Percentiles rank a stretch among this genome's conserved stretches.
Evolutionary conservation across 2,888 invertebrate species (phyloP).

Genomic region (Melinopterus prodromus): DNA sequence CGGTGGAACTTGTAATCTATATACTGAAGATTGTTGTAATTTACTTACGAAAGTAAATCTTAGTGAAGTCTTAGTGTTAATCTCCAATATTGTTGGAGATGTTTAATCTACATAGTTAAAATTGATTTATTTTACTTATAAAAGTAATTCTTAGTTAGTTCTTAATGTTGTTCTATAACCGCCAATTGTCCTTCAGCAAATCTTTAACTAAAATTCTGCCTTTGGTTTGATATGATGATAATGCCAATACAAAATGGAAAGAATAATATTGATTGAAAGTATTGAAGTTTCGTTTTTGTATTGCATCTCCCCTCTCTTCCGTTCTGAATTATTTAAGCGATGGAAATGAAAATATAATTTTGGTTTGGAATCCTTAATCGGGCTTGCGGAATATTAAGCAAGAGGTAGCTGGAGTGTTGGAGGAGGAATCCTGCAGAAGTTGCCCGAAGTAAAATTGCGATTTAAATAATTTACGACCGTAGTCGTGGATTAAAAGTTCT

Average conservation of each 20-base stretch:
- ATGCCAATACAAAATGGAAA: neutral
- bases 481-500: neutral
- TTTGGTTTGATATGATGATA: too few species aligned
- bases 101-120: too few species aligned
- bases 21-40: too few species aligned
- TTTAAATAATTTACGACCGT: neutral
- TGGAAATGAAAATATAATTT: slow-evolving; percentile 4
- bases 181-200: too few species aligned
- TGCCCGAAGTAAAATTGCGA: neutral
- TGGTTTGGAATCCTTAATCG: neutral
- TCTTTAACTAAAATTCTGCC: too few species aligned
- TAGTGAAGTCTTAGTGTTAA: too few species aligned
- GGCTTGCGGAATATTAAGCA: neutral
- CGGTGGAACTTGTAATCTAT: too few species aligned
- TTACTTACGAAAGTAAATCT: too few species aligned
- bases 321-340: neutral
- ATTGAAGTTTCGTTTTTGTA: neutral
- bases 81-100: too few species aligned
- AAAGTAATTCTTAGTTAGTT: too few species aligned
- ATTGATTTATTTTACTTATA: too few species aligned
- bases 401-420: neutral
- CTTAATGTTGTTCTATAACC: too few species aligned
- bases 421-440: neutral
- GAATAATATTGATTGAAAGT: neutral
- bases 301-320: neutral